Evolutionary conservation across 2,888 invertebrate genomes (phyloP), one percentile per base, ranked within the genome.

Genomic region (Lepidochrysops patricia): DNA sequence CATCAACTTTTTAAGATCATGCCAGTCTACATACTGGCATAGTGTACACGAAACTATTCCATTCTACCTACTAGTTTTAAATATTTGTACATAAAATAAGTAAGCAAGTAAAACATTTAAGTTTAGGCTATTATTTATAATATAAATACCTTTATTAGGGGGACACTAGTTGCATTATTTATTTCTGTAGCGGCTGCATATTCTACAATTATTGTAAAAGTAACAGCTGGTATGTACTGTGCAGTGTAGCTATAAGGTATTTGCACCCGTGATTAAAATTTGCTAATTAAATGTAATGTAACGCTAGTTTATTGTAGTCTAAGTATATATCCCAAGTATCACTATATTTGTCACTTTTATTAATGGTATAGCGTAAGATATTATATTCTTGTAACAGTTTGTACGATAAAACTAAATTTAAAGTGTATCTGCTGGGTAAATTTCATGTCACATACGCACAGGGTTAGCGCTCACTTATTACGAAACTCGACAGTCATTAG

Each of bases 61-160:
- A 60, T 29, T 48, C 43, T 50, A 57, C 27, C 52, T 59, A 57
- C 57, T 60, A 60, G 57, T 32, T 54, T 54, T 32, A 32, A 29
- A 54, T 26, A 50, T 32, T 58, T 58, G 58, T 58, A 59, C 37
- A 59, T 59, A 61, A 57, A 58, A 57, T 29, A 61, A 54, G 32
- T 25, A 52, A 54, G 54, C 32, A 48, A 52, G 57, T 59, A 57
- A 52, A 37, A 58, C 56, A 25, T 59, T 58, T 60, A 34, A 57
- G 19, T 43, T 37, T 58, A 58, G 43, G 29, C 9, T 61, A 58
- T 57, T 43, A 43, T 62, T 58, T 52, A 57, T 56, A 57, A 56
- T 32, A 27, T 13, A 57, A 25, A 52, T 58, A 62, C 56, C 58
- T 62, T 58, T 58, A 57, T 50, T 58, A 32, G 58, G 58, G 62